Conservation (phyloP, 2,888 invertebrate species). For the Drosophila antonietae region DNA sequence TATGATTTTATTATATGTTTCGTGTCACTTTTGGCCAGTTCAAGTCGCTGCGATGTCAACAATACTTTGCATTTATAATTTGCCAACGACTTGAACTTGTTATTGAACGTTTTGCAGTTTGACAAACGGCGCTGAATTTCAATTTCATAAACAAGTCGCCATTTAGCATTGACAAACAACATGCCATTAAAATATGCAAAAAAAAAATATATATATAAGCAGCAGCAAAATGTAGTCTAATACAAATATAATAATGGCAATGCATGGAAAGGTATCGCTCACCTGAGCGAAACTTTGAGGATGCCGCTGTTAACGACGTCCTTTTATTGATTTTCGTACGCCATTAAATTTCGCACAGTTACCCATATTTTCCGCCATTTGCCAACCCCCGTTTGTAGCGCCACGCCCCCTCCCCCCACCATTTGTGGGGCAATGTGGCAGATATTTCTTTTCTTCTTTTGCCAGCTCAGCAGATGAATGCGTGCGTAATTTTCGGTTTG, state of each 20-base stretch:
- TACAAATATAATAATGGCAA: conserved; percentile 2
- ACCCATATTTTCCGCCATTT: conserved; percentile 81
- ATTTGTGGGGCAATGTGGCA: conserved; percentile 70
- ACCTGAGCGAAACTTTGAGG: conserved; percentile 43
- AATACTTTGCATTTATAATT: conserved; percentile 12
- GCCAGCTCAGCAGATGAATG: conserved; percentile 82
- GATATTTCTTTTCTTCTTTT: conserved; percentile 70
- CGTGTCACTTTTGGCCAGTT: not conserved
- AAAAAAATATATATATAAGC: too few species aligned
- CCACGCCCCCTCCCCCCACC: conserved; percentile 2
- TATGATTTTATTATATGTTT: not conserved
- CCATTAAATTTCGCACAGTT: conserved; percentile 82
- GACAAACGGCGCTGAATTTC: conserved; percentile 36
- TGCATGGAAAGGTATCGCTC: conserved; percentile 4
- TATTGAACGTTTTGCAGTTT: conserved; percentile 36
- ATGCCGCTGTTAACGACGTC: conserved; percentile 46
- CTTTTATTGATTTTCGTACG: conserved; percentile 78
- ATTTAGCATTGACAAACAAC: conserved; percentile 50
- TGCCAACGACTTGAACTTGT: conserved; percentile 35
- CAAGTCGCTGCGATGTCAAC: not conserved
- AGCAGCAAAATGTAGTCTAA: not conserved
- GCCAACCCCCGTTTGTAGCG: conserved; percentile 28
- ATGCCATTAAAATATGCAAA: conserved; percentile 37
- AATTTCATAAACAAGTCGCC: conserved; percentile 30
- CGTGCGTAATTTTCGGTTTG: conserved; percentile 82